A percentile compares a stretch with the other conserved stretches of the same genome.
Evolutionary conservation across 2,113 vertebrate species (phyloP).

Genomic region (Irena cyanogastra): DNA sequence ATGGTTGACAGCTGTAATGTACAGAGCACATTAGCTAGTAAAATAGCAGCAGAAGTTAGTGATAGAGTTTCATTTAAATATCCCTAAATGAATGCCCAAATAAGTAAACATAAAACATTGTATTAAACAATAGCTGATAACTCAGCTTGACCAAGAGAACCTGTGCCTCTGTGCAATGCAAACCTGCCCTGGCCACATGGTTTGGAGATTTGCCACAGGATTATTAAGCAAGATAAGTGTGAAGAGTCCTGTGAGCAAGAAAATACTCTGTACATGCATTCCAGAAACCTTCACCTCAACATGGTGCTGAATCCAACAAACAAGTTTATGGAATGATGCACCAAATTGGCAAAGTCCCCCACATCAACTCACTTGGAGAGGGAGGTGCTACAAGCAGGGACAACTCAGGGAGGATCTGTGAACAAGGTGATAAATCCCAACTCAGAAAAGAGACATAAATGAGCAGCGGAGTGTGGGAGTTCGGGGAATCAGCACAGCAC

Average conservation of each 20-base stretch:
- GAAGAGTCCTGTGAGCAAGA: not conserved
- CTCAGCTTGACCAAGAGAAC: not conserved
- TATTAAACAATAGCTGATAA: not conserved
- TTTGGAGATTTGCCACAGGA: not conserved
- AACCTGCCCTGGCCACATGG: not conserved
- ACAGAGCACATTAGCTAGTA: not conserved
- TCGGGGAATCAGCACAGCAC: not conserved
- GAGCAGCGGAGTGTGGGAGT: not conserved
- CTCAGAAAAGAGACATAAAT: conserved; percentile 16
- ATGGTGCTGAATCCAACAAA: not conserved
- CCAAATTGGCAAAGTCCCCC: not conserved
- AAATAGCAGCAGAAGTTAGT: not conserved
- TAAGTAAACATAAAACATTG: not conserved
- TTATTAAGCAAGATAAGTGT: not conserved
- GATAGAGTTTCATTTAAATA: not conserved
- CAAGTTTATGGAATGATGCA: not conserved
- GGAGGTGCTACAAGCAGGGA: not conserved
- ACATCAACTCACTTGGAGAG: not conserved
- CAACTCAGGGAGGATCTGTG: not conserved
- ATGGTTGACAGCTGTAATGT: not conserved
- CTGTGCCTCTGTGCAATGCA: not conserved
- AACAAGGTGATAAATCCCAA: not conserved
- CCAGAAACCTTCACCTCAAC: not conserved
- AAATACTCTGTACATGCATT: not conserved
- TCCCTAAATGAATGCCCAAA: not conserved